phyloP scores from a whole-genome alignment of 2,888 invertebrate genomes.

The Drosophila emarginata region DNA sequence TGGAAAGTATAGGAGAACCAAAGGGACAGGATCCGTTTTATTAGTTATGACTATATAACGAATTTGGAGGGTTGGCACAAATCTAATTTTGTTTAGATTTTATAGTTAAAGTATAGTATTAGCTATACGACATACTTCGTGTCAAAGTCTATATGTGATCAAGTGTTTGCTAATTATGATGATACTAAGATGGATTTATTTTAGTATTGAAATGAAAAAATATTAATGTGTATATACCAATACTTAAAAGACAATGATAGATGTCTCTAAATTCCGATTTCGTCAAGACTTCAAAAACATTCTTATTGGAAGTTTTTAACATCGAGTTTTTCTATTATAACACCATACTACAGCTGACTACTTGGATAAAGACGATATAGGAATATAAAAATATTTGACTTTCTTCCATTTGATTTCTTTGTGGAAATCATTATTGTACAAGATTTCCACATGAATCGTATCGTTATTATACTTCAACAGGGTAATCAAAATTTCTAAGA shows the following conservation, averaged over 20 bases:
- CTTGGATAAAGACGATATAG: too few relatives aligned
- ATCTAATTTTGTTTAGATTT: not conserved
- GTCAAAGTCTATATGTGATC: not conserved
- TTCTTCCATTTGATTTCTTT: too few relatives aligned
- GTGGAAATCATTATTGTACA: too few relatives aligned
- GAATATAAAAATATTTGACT: too few relatives aligned
- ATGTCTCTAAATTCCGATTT: not conserved
- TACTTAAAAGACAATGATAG: not conserved
- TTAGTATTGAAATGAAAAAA: not conserved
- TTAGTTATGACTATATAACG: not conserved
- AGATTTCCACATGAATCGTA: too few relatives aligned
- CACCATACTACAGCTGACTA: not conserved
- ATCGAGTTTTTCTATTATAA: not conserved
- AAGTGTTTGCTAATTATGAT: not conserved
- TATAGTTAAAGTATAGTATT: not conserved
- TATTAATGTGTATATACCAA: not conserved
- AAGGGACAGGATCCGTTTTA: not conserved
- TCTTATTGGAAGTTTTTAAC: not conserved
- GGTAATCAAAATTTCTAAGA: not conserved
- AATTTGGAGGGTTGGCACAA: not conserved
- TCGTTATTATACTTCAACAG: too few relatives aligned
- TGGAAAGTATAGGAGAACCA: not conserved
- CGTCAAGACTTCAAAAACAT: not conserved
- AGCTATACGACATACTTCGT: not conserved
- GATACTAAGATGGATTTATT: not conserved